phyloP scores from a whole-genome alignment of 2,797 vertebrate species.

The Discoglossus pictus region DNA sequence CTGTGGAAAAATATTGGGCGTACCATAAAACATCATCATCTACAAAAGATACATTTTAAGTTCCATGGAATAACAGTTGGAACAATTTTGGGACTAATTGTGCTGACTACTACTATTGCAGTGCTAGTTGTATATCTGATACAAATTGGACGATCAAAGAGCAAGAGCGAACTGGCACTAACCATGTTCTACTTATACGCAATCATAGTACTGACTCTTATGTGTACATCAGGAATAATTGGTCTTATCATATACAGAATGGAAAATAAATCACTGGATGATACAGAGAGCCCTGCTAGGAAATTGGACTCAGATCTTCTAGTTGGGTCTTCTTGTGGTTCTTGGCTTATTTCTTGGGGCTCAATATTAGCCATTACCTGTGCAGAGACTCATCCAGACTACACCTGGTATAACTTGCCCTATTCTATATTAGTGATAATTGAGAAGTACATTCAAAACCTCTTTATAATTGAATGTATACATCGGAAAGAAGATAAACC shows the following conservation, averaged over 20 bases:
- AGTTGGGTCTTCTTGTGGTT: slow-evolving; percentile 86
- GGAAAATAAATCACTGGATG: slow-evolving; percentile 77
- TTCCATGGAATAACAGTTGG: slow-evolving; percentile 74
- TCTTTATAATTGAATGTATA: slow-evolving; percentile 91
- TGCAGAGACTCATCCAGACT: slow-evolving; percentile 67
- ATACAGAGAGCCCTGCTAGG: slow-evolving; percentile 84
- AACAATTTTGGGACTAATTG: slow-evolving; percentile 78
- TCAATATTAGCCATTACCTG: slow-evolving; percentile 81
- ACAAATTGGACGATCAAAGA: slow-evolving; percentile 77
- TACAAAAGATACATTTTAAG: slow-evolving; percentile 72
- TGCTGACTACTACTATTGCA: slow-evolving; percentile 83
- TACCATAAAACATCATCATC: slow-evolving; percentile 73
- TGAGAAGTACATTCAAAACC: slow-evolving; percentile 93
- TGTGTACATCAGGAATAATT: slow-evolving; percentile 75
- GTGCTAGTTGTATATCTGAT: slow-evolving; percentile 88
- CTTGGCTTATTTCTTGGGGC: slow-evolving; percentile 96
- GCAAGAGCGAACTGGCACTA: slow-evolving; percentile 79
- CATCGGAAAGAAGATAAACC: slow-evolving; percentile 74
- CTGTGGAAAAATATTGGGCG: slow-evolving; percentile 97
- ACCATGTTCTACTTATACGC: slow-evolving; percentile 90
- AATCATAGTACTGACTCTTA: slow-evolving; percentile 78
- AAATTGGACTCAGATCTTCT: slow-evolving; percentile 87
- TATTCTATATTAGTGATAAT: slow-evolving; percentile 85
- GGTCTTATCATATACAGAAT: slow-evolving; percentile 84
- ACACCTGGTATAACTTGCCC: slow-evolving; percentile 86